Evolutionary conservation across 53 echinoderm and acorn worm species (phyloP), one percentile per base, ranked within the genome.

Genomic region (Patiria pectinifera): DNA sequence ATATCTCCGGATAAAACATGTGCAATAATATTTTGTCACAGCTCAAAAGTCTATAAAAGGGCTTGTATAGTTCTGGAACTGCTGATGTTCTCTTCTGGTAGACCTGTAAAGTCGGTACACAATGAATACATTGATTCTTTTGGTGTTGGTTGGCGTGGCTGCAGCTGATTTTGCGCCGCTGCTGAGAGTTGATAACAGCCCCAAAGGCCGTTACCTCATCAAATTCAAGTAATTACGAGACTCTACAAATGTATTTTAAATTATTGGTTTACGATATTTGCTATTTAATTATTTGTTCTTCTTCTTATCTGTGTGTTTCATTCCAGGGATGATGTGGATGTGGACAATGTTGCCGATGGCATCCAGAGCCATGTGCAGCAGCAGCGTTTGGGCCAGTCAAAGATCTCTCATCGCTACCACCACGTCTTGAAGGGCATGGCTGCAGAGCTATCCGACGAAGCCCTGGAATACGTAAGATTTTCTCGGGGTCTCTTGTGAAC

Each of bases 201-300:
- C 45, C 80, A 79, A 76, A 76, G 76, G 76, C 76, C 14, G 26
- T 5, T 76, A 76, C 76, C 18, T 76, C 76, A 76, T 76, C 25
- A 76, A 76, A 76, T 76, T 76, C 76, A 76, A 76, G 76, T 76
- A 76, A 76, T 3, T 25, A 7, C 19, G 19, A 43, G 44, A 18
- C 3, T 8, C 13, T n/a, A 25, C 26, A 43, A 11, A 43, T 23
- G 76, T 76, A 11, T 76, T 18, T 76, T 26, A 11, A 8, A 26
- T 18, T 24, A 76, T 74, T 26, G 53, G 8, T 4, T 11, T 76
- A 74, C 7, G 24, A 6, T 18, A 26, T 11, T 76, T 26, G 5
- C 53, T 53, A 53, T 76, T 21, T 22, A 76, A 25, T 10, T 3
- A 25, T 76, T 11, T 76, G 44, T 76, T 26, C 11, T 19, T 26